Evolutionary conservation across 2,797 vertebrate genomes (phyloP).

Genomic region (Channa striata): DNA sequence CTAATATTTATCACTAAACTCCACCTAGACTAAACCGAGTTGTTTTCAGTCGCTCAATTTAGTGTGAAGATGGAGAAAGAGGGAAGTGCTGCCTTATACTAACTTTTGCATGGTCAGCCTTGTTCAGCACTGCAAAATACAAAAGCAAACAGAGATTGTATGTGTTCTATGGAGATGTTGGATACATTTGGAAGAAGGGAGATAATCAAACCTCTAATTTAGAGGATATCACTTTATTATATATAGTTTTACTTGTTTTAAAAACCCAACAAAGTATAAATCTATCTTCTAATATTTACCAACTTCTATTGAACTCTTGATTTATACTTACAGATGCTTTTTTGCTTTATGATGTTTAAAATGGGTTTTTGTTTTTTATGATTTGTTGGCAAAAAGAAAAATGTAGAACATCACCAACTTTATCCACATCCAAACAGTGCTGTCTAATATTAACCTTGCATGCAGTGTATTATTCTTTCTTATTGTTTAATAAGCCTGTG

Average conservation of each 20-base stretch:
- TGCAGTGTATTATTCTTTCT: background rate
- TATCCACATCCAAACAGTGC: background rate
- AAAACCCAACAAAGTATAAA: too few relatives aligned
- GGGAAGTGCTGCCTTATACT: conserved; percentile 53
- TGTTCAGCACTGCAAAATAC: conserved; percentile 17
- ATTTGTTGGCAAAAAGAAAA: background rate
- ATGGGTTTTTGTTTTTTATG: background rate
- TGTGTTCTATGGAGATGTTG: conserved; percentile 13
- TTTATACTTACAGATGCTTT: too few relatives aligned
- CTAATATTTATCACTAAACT: conserved; percentile 82
- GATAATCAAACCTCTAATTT: background rate
- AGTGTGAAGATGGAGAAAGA: conserved; percentile 63
- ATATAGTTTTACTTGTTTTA: background rate
- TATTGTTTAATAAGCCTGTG: too few relatives aligned
- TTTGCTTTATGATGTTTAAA: background rate
- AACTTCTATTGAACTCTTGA: too few relatives aligned
- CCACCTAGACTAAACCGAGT: conserved; percentile 57
- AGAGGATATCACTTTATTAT: background rate
- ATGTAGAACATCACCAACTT: background rate
- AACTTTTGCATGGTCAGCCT: conserved; percentile 67
- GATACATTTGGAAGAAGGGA: background rate
- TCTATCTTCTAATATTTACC: too few relatives aligned
- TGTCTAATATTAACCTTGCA: background rate
- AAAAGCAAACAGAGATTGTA: conserved; percentile 18
- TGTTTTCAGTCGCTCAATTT: conserved; percentile 71